phyloP scores from a whole-genome alignment of 1,140 invertebrate genomes.

The Trachelipus rathkii region DNA sequence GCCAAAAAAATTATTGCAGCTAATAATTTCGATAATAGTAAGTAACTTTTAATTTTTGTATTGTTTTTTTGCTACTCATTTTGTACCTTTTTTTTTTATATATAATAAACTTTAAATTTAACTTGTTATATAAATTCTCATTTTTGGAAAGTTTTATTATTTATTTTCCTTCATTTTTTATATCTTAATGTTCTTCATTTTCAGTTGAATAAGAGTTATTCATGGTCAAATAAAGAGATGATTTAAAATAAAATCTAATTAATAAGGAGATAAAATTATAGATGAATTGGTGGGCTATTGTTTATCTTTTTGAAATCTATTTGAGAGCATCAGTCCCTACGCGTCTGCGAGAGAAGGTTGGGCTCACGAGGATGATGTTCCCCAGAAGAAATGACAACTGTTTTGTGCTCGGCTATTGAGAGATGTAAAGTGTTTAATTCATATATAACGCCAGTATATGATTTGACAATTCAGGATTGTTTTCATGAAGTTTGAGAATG shows the following conservation, averaged over 20 bases:
- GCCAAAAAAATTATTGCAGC: constrained; percentile 86
- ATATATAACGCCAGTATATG: too few species aligned
- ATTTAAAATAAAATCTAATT: constrained; percentile 58
- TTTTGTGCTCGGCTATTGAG: constrained; percentile 68
- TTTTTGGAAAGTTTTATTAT: background rate
- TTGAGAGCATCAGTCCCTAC: constrained; percentile 89
- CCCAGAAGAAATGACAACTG: constrained; percentile 82
- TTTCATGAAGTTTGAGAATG: too few species aligned
- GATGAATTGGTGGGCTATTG: constrained; percentile 99
- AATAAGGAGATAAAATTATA: constrained; percentile 88
- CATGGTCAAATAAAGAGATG: constrained; percentile 83
- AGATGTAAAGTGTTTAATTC: constrained; percentile 50
- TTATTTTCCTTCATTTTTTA: too few species aligned
- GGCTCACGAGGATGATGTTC: constrained; percentile 73
- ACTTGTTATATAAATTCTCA: background rate
- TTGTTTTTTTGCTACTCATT: constrained; percentile 5
- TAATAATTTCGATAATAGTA: constrained; percentile 66
- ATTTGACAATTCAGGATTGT: too few species aligned
- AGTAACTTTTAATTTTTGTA: background rate
- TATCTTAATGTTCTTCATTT: background rate
- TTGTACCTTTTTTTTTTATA: too few species aligned
- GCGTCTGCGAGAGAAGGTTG: constrained; percentile 94
- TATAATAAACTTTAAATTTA: background rate
- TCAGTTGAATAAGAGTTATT: constrained; percentile 85
- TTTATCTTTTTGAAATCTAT: constrained; percentile 94